phyloP scores from a whole-genome alignment of 2,113 vertebrate species.

The Nansenia antarctica region DNA sequence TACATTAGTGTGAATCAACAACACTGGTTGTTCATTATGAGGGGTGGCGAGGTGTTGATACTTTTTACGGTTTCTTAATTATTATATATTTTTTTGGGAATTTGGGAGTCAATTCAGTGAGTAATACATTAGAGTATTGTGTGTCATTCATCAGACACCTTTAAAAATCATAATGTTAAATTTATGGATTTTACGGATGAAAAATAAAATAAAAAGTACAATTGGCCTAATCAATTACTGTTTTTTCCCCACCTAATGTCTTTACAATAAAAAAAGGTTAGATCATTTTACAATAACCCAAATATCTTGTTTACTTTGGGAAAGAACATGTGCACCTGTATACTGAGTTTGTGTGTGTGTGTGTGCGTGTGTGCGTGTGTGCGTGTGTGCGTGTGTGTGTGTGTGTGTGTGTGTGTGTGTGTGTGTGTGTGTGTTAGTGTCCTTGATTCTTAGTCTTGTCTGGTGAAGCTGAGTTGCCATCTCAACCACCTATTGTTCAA shows the following conservation, averaged over 20 bases:
- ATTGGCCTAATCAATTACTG: constrained; percentile 69
- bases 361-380: constrained; percentile 30
- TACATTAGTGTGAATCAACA: constrained; percentile 53
- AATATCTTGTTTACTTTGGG: constrained; percentile 45
- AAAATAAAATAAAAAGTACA: constrained; percentile 50
- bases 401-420: no score
- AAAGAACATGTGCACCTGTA: constrained; percentile 44
- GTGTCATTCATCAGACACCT: constrained; percentile 50
- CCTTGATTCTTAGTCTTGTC: constrained; percentile 25
- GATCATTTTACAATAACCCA: constrained; percentile 58
- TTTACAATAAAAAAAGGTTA: constrained; percentile 64
- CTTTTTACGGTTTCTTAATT: constrained; percentile 5
- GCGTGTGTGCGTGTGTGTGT: constrained; percentile 50
- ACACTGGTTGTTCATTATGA: background rate
- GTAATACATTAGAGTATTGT: constrained; percentile 77
- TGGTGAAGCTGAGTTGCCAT: constrained; percentile 37
- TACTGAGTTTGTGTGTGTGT: constrained; percentile 36
- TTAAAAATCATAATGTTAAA: constrained; percentile 61
- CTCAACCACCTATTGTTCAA: constrained; percentile 42
- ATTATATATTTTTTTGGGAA: constrained; percentile 22
- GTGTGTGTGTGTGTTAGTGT: constrained; percentile 54
- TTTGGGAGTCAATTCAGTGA: constrained; percentile 40
- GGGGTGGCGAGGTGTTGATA: background rate
- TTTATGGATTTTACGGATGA: constrained; percentile 57
- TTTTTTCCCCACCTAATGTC: constrained; percentile 54